Percentiles rank a stretch among this genome's conserved stretches.
These are phyloP conservation scores for Brachyalestes nurse DNA, from an alignment of 2,797 vertebrate species.

Conservation along the genomic window DNA sequence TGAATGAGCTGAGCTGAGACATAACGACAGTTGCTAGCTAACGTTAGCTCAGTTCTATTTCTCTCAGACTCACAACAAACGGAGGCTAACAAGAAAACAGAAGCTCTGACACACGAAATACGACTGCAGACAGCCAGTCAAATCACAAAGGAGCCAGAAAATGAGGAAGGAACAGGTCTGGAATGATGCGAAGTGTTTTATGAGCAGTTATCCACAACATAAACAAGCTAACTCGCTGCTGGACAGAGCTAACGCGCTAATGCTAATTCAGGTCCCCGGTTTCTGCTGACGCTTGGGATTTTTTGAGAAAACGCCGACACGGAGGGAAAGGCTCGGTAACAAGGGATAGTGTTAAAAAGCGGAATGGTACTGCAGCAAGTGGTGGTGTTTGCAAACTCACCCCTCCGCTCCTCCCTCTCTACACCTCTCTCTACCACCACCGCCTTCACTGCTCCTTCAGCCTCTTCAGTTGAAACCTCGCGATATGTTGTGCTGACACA, in stretches of 20 bases:
- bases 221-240: slow-evolving; percentile 4
- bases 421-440: slow-evolving; percentile 61
- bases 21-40: slow-evolving; percentile 19
- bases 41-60: not conserved
- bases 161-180: not conserved
- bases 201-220: not conserved
- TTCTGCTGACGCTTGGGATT: not conserved
- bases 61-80: not conserved
- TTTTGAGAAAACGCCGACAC: not conserved
- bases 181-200: not conserved
- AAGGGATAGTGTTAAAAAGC: not conserved
- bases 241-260: slow-evolving; percentile 44
- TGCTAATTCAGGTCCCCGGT: slow-evolving; percentile 22
- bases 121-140: not conserved
- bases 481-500: slow-evolving; percentile 64
- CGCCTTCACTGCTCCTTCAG: slow-evolving; percentile 47
- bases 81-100: not conserved
- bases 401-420: slow-evolving; percentile 64
- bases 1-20: not conserved
- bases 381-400: slow-evolving; percentile 67
- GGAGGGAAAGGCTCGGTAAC: not conserved
- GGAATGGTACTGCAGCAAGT: not conserved
- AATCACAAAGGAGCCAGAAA: not conserved
- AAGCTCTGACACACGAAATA: not conserved
- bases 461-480: slow-evolving; percentile 61